Conservation (phyloP, 2,888 invertebrate genomes). For the Belgica antarctica region DNA sequence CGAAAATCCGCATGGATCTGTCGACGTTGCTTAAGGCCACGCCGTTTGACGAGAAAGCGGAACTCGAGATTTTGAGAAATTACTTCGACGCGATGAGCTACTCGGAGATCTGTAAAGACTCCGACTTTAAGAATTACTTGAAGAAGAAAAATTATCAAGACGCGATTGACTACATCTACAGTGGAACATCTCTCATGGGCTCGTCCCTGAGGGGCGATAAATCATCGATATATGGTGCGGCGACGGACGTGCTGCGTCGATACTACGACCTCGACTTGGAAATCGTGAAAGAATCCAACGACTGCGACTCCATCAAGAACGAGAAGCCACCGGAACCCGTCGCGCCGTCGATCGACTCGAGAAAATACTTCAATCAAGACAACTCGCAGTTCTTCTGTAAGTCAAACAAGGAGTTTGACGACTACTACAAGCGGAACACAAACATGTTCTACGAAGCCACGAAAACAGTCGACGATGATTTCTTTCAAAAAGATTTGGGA, state of each 20-base stretch:
- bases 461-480: constrained; percentile 36
- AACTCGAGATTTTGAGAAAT: constrained; percentile 52
- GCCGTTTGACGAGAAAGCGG: constrained; percentile 53
- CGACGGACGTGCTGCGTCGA: constrained; percentile 29
- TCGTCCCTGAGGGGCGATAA: constrained; percentile 35
- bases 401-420: constrained; percentile 42
- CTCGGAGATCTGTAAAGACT: constrained; percentile 54
- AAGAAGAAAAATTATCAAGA: constrained; percentile 53
- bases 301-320: constrained; percentile 35
- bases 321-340: constrained; percentile 4
- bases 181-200: constrained; percentile 27
- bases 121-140: constrained; percentile 52
- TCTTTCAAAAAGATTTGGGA: constrained; percentile 4
- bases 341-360: constrained; percentile 20
- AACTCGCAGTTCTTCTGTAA: constrained; percentile 42
- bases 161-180: constrained; percentile 50
- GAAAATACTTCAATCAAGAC: constrained; percentile 39
- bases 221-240: constrained; percentile 32
- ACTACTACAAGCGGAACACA: constrained; percentile 39
- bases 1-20: constrained; percentile 1
- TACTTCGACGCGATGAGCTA: constrained; percentile 54
- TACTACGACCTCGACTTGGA: constrained; percentile 42
- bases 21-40: constrained; percentile 49
- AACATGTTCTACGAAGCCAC: constrained; percentile 41
- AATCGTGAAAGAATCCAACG: constrained; percentile 20